Evolutionary conservation across 53 echinoderm and acorn worm genomes (phyloP), one percentile per base, ranked within the genome.

Genomic region (Echinometra lucunter): DNA sequence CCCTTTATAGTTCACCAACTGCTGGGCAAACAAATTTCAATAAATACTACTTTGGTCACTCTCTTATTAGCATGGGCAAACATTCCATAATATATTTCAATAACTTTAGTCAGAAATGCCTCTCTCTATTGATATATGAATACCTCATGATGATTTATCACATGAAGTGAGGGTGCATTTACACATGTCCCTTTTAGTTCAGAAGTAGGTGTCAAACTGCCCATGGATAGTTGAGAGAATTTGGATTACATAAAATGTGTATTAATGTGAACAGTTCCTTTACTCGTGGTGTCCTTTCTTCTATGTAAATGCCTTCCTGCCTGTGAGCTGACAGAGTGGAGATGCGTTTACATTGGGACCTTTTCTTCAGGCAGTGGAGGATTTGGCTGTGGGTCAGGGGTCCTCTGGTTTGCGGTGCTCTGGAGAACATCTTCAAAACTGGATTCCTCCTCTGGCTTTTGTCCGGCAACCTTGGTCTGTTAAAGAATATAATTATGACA

Each of bases 401-500:
- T 58, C 44, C 45, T 57, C 66, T 82, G 44, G 94, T 28, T 83
- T 2, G 94, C 60, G 0, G 95, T 92, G 66, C 93, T 95, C 83
- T 95, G 92, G 47, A 95, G 88, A 78, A 96, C 95, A 88, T 95
- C 94, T 34, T 95, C 96, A 74, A 95, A 92, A 74, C 92, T 94
- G 0, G 95, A 91, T 49, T 94, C 94, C 27, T 97, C 97, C 45
- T 97, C 95, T 70, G 96, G 87, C 94, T 97, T 96, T 40, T 92
- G 55, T 53, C 96, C 95, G 10, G 74, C 37, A 19, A 98, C 96
- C 74, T 96, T 97, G 35, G 95, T 96, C 98, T 98, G 97, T 49
- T 85, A 49, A 28, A 32, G 0, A 69, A 69, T 32, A 11, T 12
- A 69, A 32, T 19, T 1, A 69, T 19, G 32, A 69, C 10, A 5